Conservation (phyloP, 2,113 vertebrate genomes). For the Scomber colias region DNA sequence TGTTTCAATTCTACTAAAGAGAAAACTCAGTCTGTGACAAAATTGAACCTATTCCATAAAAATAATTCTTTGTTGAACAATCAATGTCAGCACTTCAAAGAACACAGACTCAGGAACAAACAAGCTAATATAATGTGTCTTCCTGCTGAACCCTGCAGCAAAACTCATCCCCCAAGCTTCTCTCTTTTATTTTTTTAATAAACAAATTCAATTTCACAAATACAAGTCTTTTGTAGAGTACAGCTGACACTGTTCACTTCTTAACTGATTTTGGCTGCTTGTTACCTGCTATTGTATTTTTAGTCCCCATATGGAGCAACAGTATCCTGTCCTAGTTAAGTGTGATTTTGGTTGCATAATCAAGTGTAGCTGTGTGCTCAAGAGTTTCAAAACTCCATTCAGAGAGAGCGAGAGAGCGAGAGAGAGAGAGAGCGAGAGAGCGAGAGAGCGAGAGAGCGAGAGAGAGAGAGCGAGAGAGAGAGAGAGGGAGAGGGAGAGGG, state of each 20-base stretch:
- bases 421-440: no score
- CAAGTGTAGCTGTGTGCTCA: conserved; percentile 38
- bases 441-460: no score
- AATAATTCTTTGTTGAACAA: background rate
- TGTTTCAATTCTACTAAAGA: conserved; percentile 85
- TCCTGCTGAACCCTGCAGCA: conserved; percentile 3
- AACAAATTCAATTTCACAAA: conserved; percentile 18
- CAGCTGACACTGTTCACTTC: conserved; percentile 7
- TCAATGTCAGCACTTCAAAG: background rate
- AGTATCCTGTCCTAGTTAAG: conserved; percentile 41
- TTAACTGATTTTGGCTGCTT: conserved; percentile 46
- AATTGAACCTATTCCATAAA: background rate
- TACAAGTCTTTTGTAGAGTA: conserved; percentile 16
- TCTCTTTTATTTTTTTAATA: background rate
- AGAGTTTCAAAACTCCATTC: conserved; percentile 39
- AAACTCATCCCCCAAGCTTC: background rate
- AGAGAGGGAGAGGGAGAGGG: no score
- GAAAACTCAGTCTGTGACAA: conserved; percentile 1
- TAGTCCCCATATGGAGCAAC: conserved; percentile 35
- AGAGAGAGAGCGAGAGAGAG: no score
- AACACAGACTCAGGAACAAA: background rate
- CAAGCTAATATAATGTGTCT: background rate
- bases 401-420: conserved; percentile 8
- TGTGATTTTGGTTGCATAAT: conserved; percentile 51
- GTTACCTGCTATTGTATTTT: conserved; percentile 47